Base-by-base conservation (phyloP, 2,888 invertebrate genomes). In the Globia sparganii region DNA sequence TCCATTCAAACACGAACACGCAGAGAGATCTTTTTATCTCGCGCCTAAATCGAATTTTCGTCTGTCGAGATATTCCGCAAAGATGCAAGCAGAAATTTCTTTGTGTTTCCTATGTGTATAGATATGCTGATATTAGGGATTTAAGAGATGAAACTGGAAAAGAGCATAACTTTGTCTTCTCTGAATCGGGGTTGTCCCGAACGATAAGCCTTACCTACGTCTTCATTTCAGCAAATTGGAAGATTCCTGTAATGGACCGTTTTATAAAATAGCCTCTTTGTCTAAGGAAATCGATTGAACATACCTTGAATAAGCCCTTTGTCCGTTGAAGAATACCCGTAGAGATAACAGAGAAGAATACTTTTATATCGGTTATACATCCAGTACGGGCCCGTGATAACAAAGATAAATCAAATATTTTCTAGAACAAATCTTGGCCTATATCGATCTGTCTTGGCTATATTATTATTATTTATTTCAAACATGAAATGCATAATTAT, bases 71-170 rank as follows among this genome's bases (percentile, higher is more conserved):
- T 92, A 92, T 92, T 91, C 91, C 90, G 86, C 89, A 89, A 91
- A 92, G 91, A 91, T 92, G 92, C 91, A 91, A 90, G 90, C 88
- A 90, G 88, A 90, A 91, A 92, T 92, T 92, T 90, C 91, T 94
- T 94, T 94, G 92, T 92, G 87, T 88, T 89, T 84, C 86, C 81
- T 80, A 86, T 89, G 84, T 81, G 62, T 87, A 92, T 78, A 80
- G 90, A 92, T 93, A 92, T 92, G 91, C 91, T 93, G 92, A 92
- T 94, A 92, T 91, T 90, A 91, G 90, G 89, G 89, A 91, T 93
- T 91, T 89, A 86, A 81, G 87, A 89, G 76, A 86, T 83, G 84
- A 78, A 89, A 88, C 90, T 86, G 84, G 89, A 83, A 89, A 89
- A 88, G 86, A 87, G 85, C 87, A 87, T 89, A 88, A 86, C 87